These are phyloP conservation scores for Saguinus midas DNA, from an alignment of 2,113 vertebrate genomes.

Conservation along the genomic window DNA sequence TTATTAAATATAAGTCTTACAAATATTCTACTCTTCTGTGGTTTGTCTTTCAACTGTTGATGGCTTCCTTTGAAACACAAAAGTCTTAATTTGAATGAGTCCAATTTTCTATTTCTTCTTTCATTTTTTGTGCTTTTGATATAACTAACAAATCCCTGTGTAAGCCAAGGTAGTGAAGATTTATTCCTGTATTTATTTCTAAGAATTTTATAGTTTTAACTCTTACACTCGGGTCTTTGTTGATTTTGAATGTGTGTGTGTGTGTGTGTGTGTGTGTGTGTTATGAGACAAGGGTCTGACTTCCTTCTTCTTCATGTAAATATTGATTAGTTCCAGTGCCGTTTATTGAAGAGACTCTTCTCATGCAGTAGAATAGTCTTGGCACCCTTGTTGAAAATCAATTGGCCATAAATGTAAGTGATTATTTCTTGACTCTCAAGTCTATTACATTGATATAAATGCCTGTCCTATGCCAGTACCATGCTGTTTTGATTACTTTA, in stretches of 20 bases:
- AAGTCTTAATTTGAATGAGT: neutral
- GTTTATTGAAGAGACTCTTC: neutral
- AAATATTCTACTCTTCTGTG: neutral
- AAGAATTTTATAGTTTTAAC: neutral
- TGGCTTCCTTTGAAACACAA: neutral
- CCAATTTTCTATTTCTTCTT: neutral
- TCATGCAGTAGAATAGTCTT: neutral
- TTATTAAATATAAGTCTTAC: neutral
- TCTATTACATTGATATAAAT: neutral
- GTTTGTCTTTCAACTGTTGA: neutral
- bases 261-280: neutral
- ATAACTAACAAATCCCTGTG: neutral
- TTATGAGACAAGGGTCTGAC: neutral
- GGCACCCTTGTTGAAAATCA: neutral
- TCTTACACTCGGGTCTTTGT: neutral
- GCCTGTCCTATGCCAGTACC: neutral
- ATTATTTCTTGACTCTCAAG: neutral
- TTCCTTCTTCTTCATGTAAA: no score
- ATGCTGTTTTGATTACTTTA: neutral
- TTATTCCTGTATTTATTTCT: neutral
- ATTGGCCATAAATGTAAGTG: neutral
- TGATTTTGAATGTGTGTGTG: neutral
- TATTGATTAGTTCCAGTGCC: neutral
- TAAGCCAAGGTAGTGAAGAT: neutral
- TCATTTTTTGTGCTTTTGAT: neutral